phyloP scores from a whole-genome alignment of 2,113 vertebrate species.

The Microtus montanus region DNA sequence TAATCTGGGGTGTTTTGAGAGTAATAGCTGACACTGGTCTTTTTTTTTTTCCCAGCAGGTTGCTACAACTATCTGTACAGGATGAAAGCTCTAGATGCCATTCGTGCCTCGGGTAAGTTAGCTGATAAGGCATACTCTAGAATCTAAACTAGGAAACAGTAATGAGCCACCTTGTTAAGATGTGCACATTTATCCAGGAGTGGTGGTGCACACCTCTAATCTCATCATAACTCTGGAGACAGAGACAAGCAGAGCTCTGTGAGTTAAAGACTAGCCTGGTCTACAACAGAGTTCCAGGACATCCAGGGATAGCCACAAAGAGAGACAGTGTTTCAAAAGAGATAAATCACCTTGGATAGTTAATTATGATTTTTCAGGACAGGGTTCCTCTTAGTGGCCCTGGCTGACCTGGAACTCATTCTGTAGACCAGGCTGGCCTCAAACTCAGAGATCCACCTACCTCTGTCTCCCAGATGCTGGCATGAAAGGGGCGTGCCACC shows the following conservation, averaged over 20 bases:
- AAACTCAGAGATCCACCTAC: background rate
- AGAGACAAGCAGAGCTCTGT: background rate
- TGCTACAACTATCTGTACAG: conserved; percentile 94
- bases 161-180: background rate
- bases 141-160: background rate
- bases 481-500: background rate
- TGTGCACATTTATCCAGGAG: background rate
- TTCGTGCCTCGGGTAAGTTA: conserved; percentile 90
- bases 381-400: background rate
- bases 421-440: background rate
- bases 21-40: background rate
- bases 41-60: conserved; percentile 82
- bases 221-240: background rate
- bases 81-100: conserved; percentile 96
- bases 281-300: background rate
- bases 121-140: background rate
- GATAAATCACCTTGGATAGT: background rate
- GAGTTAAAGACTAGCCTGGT: background rate
- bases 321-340: background rate
- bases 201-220: background rate
- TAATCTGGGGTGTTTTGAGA: background rate
- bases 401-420: background rate
- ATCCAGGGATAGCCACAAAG: background rate
- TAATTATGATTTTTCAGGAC: background rate
- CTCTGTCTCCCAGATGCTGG: background rate